Evolutionary conservation across 1,140 invertebrate species (phyloP).

Genomic region (Platyscapa corneri): DNA sequence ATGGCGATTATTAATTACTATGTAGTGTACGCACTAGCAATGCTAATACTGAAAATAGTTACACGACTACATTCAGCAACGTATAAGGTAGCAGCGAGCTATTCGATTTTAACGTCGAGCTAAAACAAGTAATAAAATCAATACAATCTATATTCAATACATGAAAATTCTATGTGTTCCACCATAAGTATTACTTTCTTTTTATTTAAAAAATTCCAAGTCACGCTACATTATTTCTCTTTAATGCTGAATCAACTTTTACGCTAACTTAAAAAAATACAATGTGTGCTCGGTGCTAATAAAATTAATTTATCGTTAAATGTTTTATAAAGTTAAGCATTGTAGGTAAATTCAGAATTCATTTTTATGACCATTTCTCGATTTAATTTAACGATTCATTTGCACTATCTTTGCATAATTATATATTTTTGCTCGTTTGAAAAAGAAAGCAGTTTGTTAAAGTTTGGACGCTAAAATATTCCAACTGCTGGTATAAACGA

Average conservation of each 20-base stretch:
- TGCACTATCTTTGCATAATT: too few species aligned
- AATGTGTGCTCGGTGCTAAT: neutral
- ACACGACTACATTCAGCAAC: neutral
- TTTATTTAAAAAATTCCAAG: neutral
- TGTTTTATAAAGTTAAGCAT: too few species aligned
- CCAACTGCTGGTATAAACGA: too few species aligned
- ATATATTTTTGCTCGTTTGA: too few species aligned
- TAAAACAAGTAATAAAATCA: neutral
- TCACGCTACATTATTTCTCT: neutral
- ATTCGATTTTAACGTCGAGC: neutral
- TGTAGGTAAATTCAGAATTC: too few species aligned
- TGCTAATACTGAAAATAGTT: slow-evolving; percentile 1
- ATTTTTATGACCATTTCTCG: too few species aligned
- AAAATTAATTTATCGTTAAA: too few species aligned
- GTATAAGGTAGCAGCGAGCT: neutral
- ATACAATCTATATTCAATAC: neutral
- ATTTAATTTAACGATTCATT: too few species aligned
- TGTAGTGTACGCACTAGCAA: neutral
- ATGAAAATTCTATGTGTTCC: neutral
- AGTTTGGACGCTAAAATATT: too few species aligned
- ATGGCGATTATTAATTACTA: neutral
- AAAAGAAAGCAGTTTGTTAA: too few species aligned
- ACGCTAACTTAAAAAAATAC: neutral
- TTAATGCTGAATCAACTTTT: neutral
- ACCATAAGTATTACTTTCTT: neutral